Evolutionary conservation across 2,113 vertebrate genomes (phyloP).

Genomic region (Scopus umbretta): DNA sequence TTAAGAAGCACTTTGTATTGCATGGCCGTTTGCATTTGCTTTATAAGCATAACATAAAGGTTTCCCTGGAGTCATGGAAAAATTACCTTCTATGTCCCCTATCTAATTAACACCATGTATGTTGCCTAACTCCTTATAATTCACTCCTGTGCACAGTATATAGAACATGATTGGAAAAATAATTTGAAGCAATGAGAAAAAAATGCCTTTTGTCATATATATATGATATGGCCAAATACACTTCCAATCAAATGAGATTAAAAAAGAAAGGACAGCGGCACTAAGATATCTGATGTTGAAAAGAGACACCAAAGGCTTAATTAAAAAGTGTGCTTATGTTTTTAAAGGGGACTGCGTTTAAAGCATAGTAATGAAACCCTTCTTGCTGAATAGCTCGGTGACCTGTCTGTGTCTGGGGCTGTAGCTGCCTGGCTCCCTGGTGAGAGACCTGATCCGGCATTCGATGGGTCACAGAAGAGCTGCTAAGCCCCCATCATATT

Average conservation of each 20-base stretch:
- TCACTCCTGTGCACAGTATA: slow-evolving; percentile 44
- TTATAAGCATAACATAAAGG: slow-evolving; percentile 61
- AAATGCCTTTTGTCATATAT: slow-evolving; percentile 27
- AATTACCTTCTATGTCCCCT: slow-evolving; percentile 61
- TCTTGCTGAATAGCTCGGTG: background rate
- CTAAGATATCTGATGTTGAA: slow-evolving; percentile 6
- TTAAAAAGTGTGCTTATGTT: slow-evolving; percentile 34
- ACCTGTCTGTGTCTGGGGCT: background rate
- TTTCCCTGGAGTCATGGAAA: slow-evolving; percentile 64
- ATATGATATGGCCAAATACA: slow-evolving; percentile 18
- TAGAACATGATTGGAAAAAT: slow-evolving; percentile 60
- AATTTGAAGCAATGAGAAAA: slow-evolving; percentile 62
- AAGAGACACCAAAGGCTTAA: slow-evolving; percentile 49
- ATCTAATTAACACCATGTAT: slow-evolving; percentile 70
- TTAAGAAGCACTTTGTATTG: slow-evolving; percentile 48
- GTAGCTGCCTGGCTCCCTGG: background rate
- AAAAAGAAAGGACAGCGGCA: slow-evolving; percentile 1
- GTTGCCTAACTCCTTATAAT: slow-evolving; percentile 66
- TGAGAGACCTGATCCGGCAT: background rate
- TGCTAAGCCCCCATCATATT: background rate
- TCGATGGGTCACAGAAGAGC: background rate
- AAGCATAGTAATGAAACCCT: slow-evolving; percentile 1
- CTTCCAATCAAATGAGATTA: slow-evolving; percentile 40
- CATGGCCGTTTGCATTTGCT: slow-evolving; percentile 35
- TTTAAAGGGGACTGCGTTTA: background rate